phyloP scores from a whole-genome alignment of 1,140 invertebrate genomes.

The Drosophila teissieri region DNA sequence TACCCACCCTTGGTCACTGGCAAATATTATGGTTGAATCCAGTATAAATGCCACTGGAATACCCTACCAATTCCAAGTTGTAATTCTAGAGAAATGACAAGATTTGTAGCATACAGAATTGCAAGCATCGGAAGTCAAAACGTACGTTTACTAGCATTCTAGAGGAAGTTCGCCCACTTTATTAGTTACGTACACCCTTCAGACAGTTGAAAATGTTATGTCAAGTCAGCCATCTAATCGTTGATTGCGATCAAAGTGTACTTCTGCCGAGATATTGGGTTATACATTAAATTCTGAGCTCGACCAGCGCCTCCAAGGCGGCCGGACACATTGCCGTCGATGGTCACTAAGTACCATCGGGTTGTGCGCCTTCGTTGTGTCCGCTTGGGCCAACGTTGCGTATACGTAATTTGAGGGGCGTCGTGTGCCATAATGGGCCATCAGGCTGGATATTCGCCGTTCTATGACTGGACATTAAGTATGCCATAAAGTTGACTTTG shows the following conservation, averaged over 20 bases:
- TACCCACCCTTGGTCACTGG: conserved; percentile 8
- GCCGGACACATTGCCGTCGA: conserved; percentile 23
- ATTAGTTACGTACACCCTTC: not conserved
- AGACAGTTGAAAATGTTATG: conserved; percentile 4
- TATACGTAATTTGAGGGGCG: conserved; percentile 78
- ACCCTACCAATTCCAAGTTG: not conserved
- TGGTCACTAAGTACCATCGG: conserved; percentile 44
- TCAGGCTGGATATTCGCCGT: conserved; percentile 56
- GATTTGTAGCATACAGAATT: too few species aligned
- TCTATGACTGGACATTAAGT: conserved; percentile 63
- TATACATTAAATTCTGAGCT: conserved; percentile 52
- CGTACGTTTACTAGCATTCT: not conserved
- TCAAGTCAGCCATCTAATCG: conserved; percentile 67
- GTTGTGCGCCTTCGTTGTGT: conserved; percentile 4
- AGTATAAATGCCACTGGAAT: conserved; percentile 11
- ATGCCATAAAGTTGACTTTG: conserved; percentile 73
- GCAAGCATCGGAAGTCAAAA: too few species aligned
- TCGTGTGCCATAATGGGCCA: conserved; percentile 76
- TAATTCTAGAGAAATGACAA: too few species aligned
- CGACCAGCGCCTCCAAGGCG: conserved; percentile 56
- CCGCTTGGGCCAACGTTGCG: conserved; percentile 25
- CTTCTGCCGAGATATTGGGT: conserved; percentile 61
- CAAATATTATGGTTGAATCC: conserved; percentile 5
- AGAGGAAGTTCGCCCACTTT: not conserved
- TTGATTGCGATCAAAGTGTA: conserved; percentile 71